These are phyloP conservation scores for Naja naja DNA, from an alignment of 2,113 vertebrate genomes.

Conservation along the genomic window DNA sequence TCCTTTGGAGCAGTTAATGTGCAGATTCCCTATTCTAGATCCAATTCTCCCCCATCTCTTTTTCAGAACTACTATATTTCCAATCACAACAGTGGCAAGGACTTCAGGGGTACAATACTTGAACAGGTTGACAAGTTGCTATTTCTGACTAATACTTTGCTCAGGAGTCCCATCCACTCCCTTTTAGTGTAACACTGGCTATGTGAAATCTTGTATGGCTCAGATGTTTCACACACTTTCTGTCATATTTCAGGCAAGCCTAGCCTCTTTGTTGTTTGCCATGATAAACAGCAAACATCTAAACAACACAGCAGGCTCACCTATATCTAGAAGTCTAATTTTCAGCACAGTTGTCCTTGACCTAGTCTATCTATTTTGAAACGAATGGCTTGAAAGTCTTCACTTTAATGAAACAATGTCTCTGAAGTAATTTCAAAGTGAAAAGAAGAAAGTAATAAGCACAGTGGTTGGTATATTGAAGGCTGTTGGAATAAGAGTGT, in stretches of 20 bases:
- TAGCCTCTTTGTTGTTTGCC: not conserved
- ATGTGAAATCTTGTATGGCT: not conserved
- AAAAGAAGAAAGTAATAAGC: constrained; percentile 63
- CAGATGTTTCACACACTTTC: not conserved
- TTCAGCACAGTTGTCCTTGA: constrained; percentile 50
- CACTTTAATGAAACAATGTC: constrained; percentile 34
- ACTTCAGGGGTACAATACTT: not conserved
- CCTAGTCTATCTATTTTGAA: constrained; percentile 10
- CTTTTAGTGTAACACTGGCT: not conserved
- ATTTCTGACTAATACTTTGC: not conserved
- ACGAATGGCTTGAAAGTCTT: constrained; percentile 32
- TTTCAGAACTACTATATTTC: not conserved
- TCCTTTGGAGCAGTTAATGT: not conserved
- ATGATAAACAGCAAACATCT: constrained; percentile 13
- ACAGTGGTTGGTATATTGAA: constrained; percentile 57
- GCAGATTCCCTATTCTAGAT: not conserved
- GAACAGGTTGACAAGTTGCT: not conserved
- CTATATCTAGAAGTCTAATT: constrained; percentile 21
- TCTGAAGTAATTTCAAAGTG: constrained; percentile 59
- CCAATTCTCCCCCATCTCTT: not conserved
- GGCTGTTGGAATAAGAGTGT: constrained; percentile 48
- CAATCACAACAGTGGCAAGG: not conserved
- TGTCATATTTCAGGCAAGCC: not conserved
- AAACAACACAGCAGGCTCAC: constrained; percentile 24
- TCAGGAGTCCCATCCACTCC: not conserved